Evolutionary conservation across 2,797 vertebrate genomes (phyloP), one percentile per base, ranked within the genome.

Genomic region (Neopelma chrysocephalum): DNA sequence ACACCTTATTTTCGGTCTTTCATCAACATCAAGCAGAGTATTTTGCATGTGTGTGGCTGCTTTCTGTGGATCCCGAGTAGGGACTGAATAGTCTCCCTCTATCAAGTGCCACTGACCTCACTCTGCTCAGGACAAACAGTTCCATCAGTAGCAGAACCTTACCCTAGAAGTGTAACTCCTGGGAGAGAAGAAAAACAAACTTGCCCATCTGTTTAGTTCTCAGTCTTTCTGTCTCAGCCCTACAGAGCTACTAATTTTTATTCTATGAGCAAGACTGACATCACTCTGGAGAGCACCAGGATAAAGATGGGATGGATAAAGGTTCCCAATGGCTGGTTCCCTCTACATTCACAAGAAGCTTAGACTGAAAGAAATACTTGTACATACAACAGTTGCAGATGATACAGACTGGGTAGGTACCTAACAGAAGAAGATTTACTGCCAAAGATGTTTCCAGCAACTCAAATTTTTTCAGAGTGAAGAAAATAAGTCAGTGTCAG

Each of bases 11-110:
- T 81, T 26, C 12, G 40, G 34, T 27, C 70, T 26, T 75, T 61
- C 85, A 50, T n/a, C 1, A 0, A 38, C 36, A 58, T 12, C n/a
- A 58, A 40, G 20, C 0, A 25, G 2, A n/a, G 32, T 10, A 54
- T 48, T 21, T 57, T 57, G 19, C 60, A 42, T 13, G 34, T 22
- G 36, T 4, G 27, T 13, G 23, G 54, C 51, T 73, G 64, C 32
- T 56, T 84, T 34, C 56, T 34, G 6, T 3, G 4, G 45, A 32
- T 70, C 21, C 72, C 7, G 13, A 32, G 40, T 2, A 64, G 27
- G 56, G 19, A 68, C 12, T n/a, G 23, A 58, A 31, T 1, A 48
- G 15, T 3, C 16, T 60, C 34, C 22, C 12, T 27, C 12, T 27
- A 19, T 5, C 3, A 40, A 47, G 8, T 7, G 18, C 12, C 12